Percentiles rank a stretch among this genome's conserved stretches.
Conservation (phyloP, 2,797 vertebrate genomes). For the Artibeus lituratus region DNA sequence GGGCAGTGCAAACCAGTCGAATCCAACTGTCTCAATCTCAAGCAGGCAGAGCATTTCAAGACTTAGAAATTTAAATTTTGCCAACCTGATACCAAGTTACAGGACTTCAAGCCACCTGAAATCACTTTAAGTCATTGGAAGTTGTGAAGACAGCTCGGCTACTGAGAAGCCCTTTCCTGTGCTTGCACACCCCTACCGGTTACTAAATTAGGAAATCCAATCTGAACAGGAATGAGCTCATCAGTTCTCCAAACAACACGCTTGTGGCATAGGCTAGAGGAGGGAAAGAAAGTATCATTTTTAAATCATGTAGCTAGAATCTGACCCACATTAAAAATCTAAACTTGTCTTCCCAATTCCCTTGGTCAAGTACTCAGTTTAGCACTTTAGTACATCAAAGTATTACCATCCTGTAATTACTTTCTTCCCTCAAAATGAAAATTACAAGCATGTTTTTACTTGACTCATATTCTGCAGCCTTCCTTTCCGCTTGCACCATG, state of each 20-base stretch:
- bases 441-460: background rate
- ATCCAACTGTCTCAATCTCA: conserved; percentile 4
- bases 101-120: background rate
- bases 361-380: background rate
- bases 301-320: background rate
- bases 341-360: background rate
- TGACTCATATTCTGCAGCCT: background rate
- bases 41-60: conserved; percentile 33
- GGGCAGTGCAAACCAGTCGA: conserved; percentile 22
- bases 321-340: background rate
- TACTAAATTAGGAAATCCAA: background rate
- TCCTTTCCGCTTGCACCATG: background rate
- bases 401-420: background rate
- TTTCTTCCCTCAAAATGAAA: background rate
- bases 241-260: background rate
- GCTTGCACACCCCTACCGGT: background rate
- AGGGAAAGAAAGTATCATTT: background rate
- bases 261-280: background rate
- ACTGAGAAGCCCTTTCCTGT: background rate
- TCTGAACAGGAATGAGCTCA: background rate
- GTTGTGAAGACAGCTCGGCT: background rate
- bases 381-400: background rate
- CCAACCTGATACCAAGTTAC: conserved; percentile 12
- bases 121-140: background rate
- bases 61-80: conserved; percentile 12